Conservation (phyloP, 2,888 invertebrate genomes). For the Xestoiulus laeticollis region DNA sequence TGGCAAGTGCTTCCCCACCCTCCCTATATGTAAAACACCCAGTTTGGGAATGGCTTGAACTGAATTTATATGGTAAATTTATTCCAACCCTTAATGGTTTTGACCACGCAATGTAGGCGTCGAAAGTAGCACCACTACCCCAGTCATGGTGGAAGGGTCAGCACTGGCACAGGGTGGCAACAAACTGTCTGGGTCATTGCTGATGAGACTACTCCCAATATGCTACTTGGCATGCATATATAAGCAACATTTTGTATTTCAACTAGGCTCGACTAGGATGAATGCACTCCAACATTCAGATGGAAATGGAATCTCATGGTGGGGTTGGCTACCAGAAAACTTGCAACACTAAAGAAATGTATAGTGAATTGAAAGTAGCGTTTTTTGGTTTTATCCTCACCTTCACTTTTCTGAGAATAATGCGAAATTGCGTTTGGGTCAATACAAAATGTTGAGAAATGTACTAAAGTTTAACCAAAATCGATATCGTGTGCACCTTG, state of each 20-base stretch:
- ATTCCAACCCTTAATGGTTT: background rate
- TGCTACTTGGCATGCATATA: background rate
- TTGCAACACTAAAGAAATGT: too few species aligned
- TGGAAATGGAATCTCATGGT: too few species aligned
- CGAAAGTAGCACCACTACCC: constrained; percentile 14
- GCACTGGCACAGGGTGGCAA: constrained; percentile 13
- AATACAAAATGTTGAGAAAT: too few species aligned
- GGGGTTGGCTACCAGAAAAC: too few species aligned
- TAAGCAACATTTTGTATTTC: background rate
- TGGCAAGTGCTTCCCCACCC: background rate
- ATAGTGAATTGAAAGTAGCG: background rate
- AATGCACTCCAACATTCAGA: too few species aligned
- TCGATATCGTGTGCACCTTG: too few species aligned
- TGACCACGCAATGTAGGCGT: constrained; percentile 1
- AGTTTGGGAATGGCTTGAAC: background rate
- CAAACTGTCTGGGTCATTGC: background rate
- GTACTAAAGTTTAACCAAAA: too few species aligned
- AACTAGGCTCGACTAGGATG: background rate
- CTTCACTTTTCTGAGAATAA: too few species aligned
- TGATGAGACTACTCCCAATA: constrained; percentile 24
- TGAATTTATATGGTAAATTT: constrained; percentile 21
- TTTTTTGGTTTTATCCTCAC: too few species aligned
- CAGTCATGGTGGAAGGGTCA: background rate
- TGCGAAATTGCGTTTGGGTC: too few species aligned
- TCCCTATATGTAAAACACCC: background rate